Evolutionary conservation across 2,888 invertebrate genomes (phyloP), one percentile per base, ranked within the genome.

Genomic region (Hecatera dysodea): DNA sequence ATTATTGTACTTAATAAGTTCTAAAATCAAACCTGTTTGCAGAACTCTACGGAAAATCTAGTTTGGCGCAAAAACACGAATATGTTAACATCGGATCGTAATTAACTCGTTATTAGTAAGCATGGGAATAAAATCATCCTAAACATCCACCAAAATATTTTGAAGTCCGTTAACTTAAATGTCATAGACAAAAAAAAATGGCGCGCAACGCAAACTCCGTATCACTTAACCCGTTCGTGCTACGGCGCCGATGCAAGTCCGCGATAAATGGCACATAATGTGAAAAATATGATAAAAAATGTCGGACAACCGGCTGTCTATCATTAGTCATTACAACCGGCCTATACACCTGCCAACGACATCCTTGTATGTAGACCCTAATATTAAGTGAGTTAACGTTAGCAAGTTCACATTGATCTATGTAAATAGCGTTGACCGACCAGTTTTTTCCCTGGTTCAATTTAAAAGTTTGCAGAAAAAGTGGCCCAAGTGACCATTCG

Each of bases 271-370:
- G 69, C 76, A 70, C 56, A 56, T 77, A 60, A 73, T 70, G 59
- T 42, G 57, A 66, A 80, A 80, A 79, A 72, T 61, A 48, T 17
- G 17, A 12, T 69, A 66, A 84, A 67, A 78, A 66, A 59, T 33
- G 50, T 44, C 78, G 15, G 50, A 0, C 67, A n/a, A 27, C 27
- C 57, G 36, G 52, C 46, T 29, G 44, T 59, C 77, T 79, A 72
- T 72, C 74, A 85, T 82, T 83, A 78, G 74, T 72, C 74, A 85
- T 82, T 83, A 78, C 48, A 75, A 79, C 77, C 77, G 68, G 79
- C 75, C 71, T 69, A 65, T 83, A 63, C 86, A 84, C 86, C 84
- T 83, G 84, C 79, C 48, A 33, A 46, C 64, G 22, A 75, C 61
- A 64, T 67, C 55, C 53, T 55, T 67, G 42, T 69, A 57, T 42